Evolutionary conservation across 2,797 vertebrate genomes (phyloP).

Genomic region (Gadopsis bispinosus): DNA sequence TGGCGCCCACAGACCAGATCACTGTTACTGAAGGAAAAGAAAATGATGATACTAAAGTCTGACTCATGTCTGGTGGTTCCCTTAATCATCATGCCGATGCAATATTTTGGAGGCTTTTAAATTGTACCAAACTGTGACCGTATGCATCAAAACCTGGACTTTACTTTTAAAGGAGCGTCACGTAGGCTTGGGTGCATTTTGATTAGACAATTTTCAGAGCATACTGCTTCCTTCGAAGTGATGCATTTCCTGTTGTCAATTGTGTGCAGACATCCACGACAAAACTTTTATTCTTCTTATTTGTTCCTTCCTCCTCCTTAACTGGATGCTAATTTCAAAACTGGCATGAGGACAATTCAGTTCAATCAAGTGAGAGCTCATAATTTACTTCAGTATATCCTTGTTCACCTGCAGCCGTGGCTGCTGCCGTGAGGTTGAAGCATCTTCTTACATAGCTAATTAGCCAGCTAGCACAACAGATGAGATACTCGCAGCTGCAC

Average conservation of each 20-base stretch:
- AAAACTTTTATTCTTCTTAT: too few species aligned
- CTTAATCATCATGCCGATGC: background rate
- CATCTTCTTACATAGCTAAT: too few species aligned
- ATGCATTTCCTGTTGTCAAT: background rate
- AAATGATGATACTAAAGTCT: background rate
- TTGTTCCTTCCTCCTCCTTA: too few species aligned
- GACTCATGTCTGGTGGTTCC: background rate
- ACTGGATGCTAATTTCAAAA: background rate
- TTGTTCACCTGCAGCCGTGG: too few species aligned
- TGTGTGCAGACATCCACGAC: too few species aligned
- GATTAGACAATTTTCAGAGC: background rate
- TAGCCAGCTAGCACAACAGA: too few species aligned
- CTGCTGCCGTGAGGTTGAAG: too few species aligned
- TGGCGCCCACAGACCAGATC: background rate
- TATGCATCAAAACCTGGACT: background rate
- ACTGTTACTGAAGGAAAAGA: background rate
- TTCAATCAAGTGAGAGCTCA: too few species aligned
- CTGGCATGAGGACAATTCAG: background rate
- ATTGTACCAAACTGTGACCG: background rate
- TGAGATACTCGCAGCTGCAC: too few species aligned
- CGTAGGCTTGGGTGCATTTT: background rate
- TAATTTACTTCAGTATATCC: too few species aligned
- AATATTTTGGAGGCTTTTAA: background rate
- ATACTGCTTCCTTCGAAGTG: background rate
- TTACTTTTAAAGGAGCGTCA: background rate